Percentiles rank a stretch among this genome's conserved stretches.
Evolutionary conservation across 92 coral and sea anemone genomes (phyloP).

Genomic region (Siderastrea radians): DNA sequence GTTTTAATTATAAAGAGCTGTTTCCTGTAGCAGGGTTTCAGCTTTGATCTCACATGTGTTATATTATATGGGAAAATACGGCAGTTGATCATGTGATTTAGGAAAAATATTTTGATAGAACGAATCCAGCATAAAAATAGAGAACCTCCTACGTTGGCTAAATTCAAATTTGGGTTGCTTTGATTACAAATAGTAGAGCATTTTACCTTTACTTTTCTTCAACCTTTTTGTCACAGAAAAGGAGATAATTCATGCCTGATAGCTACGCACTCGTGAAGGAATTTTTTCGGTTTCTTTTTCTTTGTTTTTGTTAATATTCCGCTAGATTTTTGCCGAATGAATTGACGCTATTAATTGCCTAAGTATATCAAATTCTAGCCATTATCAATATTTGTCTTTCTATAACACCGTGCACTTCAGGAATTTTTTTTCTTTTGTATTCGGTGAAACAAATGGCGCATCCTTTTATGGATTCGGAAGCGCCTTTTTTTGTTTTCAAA

Average conservation of each 20-base stretch:
- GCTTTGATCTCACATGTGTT: conserved; percentile 23
- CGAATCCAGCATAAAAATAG: background rate
- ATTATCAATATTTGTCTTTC: conserved; percentile 31
- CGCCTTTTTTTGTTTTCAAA: conserved; percentile 16
- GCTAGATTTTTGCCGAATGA: conserved; percentile 18
- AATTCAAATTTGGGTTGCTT: background rate
- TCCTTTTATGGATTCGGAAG: conserved; percentile 23
- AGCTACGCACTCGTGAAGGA: background rate
- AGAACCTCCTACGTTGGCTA: background rate
- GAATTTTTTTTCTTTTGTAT: conserved; percentile 10
- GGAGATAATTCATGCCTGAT: background rate
- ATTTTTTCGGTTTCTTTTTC: conserved; percentile 36
- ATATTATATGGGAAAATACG: conserved; percentile 1
- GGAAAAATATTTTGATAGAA: background rate
- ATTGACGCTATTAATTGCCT: conserved; percentile 22
- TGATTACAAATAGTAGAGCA: background rate
- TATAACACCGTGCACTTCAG: background rate
- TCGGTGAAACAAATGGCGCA: conserved; percentile 2
- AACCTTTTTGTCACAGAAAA: background rate
- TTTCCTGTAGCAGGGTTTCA: conserved; percentile 37
- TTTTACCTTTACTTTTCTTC: background rate
- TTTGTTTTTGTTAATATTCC: conserved; percentile 18
- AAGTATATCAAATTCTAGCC: background rate
- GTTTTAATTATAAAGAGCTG: conserved; percentile 39
- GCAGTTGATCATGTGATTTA: background rate